Base-by-base conservation (phyloP, 2,113 vertebrate genomes). In the Danionella cerebrum region DNA sequence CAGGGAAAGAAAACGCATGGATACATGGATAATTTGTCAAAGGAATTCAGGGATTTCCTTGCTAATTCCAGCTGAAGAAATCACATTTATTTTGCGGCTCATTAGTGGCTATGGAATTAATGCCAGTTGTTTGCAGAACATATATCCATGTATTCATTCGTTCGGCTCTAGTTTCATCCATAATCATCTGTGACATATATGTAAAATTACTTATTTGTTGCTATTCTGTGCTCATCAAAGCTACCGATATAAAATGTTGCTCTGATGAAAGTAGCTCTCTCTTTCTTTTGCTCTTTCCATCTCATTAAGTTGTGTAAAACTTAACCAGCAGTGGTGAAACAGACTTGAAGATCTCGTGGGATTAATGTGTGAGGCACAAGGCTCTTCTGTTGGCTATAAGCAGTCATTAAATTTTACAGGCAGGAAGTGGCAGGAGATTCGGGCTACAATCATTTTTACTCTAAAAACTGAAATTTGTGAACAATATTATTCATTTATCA, bases 221-320 rank as follows among this genome's bases (percentile, higher is more conserved):
- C 51, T 10, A 33, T 53, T 53, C 16, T 53, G 16, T 53, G 29
- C 29, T 33, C 51, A 53, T 53, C 51, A 33, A 18, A 19, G 5
- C 19, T 53, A 25, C 14, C n/a, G 19, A 18, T 53, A 16, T 13
- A 33, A 53, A 53, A 53, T 29, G 19, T 33, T 14, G 10, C 29
- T 12, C 33, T 53, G 51, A 53, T 53, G 27, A 33, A 53, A 53
- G 51, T 24, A 0, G 8, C 44, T 64, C 10, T 14, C 3, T 45
- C 42, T 54, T 42, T 58, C 35, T 9, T 44, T 19, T 5, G 1
- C 29, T 19, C 41, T 25, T 44, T 58, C 53, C 62, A 44, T 64
- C 66, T 27, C 35, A 2, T 48, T 67, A 47, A 64, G 27, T 50
- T 24, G 58, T 45, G 41, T 64, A 48, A 50, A 64, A 35, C 44